phyloP scores from a whole-genome alignment of 2,797 vertebrate species.

The Tokudaia tokunoshimensis region DNA sequence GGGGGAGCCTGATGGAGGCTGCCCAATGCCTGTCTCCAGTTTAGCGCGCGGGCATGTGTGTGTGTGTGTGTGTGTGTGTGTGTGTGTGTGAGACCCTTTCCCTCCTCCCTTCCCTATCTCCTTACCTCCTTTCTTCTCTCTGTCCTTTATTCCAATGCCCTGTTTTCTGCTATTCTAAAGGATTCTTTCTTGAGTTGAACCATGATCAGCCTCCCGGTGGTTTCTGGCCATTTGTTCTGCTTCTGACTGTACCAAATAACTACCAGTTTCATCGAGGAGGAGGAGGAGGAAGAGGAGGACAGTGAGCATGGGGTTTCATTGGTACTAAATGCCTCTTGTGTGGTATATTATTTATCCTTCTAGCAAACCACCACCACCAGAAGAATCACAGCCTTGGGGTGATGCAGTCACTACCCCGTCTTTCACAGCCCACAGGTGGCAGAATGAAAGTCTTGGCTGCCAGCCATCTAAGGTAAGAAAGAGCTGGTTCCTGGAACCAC shows the following conservation, averaged over 20 bases:
- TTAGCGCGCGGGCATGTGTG: background rate
- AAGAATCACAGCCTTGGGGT: background rate
- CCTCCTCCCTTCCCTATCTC: background rate
- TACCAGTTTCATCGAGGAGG: fast-evolving
- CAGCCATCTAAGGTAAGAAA: background rate
- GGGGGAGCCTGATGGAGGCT: background rate
- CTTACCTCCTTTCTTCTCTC: background rate
- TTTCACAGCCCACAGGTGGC: background rate
- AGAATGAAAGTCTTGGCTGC: background rate
- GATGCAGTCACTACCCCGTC: background rate
- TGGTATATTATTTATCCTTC: background rate
- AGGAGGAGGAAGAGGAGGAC: no score
- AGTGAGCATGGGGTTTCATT: no score
- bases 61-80: background rate
- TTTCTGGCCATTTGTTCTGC: background rate
- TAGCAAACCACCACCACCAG: background rate
- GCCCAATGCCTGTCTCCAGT: background rate
- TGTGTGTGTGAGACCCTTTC: background rate
- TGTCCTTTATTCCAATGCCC: background rate
- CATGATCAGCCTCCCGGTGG: background rate
- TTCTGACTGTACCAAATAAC: background rate
- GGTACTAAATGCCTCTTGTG: background rate
- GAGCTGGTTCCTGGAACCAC: background rate
- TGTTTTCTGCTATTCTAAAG: background rate
- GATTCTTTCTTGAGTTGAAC: background rate